Base-by-base conservation (phyloP, 2,888 invertebrate species). In the Eupithecia dodoneata region DNA sequence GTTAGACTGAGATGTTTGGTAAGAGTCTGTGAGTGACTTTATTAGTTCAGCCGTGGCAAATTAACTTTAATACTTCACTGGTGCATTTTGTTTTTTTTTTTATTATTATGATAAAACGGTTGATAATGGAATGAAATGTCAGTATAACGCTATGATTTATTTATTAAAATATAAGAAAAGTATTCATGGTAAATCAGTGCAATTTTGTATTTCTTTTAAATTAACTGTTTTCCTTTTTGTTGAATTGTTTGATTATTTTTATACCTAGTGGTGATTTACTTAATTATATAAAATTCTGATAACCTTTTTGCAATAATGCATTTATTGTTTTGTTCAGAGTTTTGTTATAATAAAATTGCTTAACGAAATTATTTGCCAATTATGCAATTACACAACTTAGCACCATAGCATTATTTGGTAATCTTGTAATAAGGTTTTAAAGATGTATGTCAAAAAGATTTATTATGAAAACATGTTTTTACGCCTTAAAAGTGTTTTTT, bases 201-300 rank as follows among this genome's bases (percentile, higher is more conserved):
- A 4, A 30, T 30, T 30, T 30, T 63, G 63, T 9, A 59, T 59
- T 63, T 63, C 0, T 63, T 63, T 63, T 59, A 6, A 18, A 30
- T 30, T 30, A 30, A 30, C 63, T 63, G 18, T 63, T 30, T 12
- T 3, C 10, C 18, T 59, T n/a, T n/a, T 10, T 13, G 6, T 45
- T 45, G 45, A 6, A 45, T 5, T 45, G 45, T 45, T 5, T 7
- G 30, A 30, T 30, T 45, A 45, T 45, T 45, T 52, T 4, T 7
- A 13, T 59, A 9, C 55, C 55, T 30, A 30, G 18, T 55, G 59
- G 63, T 63, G 30, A 63, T 30, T 30, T 63, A 63, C 63, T 63
- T 63, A 63, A 63, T 63, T 63, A 59, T 18, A 59, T 18, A 55
- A 55, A n/a, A 55, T 55, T 55, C 55, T 55, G 55, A 7, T 59